phyloP scores from a whole-genome alignment of 2,888 invertebrate genomes.

The Linnaemya vulpina region DNA sequence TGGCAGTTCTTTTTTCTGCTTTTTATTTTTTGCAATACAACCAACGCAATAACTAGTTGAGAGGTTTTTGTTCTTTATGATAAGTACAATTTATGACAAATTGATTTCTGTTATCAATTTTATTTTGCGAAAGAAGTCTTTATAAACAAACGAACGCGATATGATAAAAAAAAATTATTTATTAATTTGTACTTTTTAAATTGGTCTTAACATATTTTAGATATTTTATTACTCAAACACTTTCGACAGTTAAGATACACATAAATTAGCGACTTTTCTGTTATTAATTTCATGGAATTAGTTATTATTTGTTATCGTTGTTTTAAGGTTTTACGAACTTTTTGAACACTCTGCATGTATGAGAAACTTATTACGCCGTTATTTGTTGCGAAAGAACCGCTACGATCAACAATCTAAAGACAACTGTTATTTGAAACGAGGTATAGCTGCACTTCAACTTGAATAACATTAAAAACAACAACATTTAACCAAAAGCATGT shows the following conservation, averaged over 20 bases:
- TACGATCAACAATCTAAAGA: slow-evolving; percentile 61
- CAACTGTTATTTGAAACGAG: slow-evolving; percentile 62
- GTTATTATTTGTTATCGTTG: neutral
- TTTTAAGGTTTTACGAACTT: slow-evolving; percentile 19
- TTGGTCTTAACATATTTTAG: slow-evolving; percentile 8
- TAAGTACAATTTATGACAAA: slow-evolving; percentile 19
- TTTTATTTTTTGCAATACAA: neutral
- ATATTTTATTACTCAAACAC: neutral
- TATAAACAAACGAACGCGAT: slow-evolving; percentile 12
- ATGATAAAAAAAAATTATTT: slow-evolving; percentile 45
- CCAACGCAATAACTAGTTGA: slow-evolving; percentile 3
- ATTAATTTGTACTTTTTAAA: slow-evolving; percentile 22
- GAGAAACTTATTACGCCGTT: slow-evolving; percentile 3
- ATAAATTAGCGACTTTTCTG: neutral
- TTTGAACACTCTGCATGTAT: neutral
- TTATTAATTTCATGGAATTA: neutral
- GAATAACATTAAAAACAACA: slow-evolving; percentile 27
- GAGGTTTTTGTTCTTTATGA: slow-evolving; percentile 12
- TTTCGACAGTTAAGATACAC: neutral
- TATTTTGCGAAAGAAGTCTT: slow-evolving; percentile 40
- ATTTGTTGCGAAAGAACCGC: slow-evolving; percentile 47
- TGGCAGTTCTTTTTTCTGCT: neutral
- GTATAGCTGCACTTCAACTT: slow-evolving; percentile 38
- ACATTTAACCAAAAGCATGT: slow-evolving; percentile 42
- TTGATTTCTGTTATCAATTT: slow-evolving; percentile 47